Percentiles rank a stretch among this genome's conserved stretches.
These are phyloP conservation scores for Drosophila setifemur DNA, from an alignment of 1,140 invertebrate genomes.

Conservation along the genomic window DNA sequence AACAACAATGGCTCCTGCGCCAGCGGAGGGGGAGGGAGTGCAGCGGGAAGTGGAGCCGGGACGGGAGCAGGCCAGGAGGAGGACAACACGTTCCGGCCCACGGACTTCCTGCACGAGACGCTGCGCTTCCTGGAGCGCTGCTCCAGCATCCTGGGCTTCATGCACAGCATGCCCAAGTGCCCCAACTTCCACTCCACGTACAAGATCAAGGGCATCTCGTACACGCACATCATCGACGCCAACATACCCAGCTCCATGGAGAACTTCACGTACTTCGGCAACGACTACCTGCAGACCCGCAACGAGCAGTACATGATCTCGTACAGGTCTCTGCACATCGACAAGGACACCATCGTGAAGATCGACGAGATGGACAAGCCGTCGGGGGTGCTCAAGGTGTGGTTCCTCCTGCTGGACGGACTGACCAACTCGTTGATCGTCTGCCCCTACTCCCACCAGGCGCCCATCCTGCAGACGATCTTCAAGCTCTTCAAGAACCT, in stretches of 20 bases:
- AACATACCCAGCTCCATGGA: constrained; percentile 91
- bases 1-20: constrained; percentile 57
- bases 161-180: constrained; percentile 97
- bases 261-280: constrained; percentile 84
- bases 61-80: constrained; percentile 50
- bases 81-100: constrained; percentile 79
- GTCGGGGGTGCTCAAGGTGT: constrained; percentile 94
- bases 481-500: constrained; percentile 92
- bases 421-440: constrained; percentile 91
- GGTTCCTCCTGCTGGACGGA: constrained; percentile 95
- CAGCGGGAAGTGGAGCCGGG: background rate
- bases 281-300: constrained; percentile 81
- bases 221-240: constrained; percentile 91
- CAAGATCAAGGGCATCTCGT: constrained; percentile 91
- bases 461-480: constrained; percentile 92
- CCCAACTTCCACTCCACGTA: constrained; percentile 95
- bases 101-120: constrained; percentile 92
- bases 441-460: constrained; percentile 92
- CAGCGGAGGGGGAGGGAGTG: constrained; percentile 83
- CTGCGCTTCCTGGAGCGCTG: constrained; percentile 93
- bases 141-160: constrained; percentile 92
- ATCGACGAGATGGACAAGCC: constrained; percentile 88
- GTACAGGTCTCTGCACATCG: constrained; percentile 84
- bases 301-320: constrained; percentile 83
- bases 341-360: constrained; percentile 84